Percentiles rank a stretch among this genome's conserved stretches.
phyloP scores from a whole-genome alignment of 1,140 invertebrate genomes.

The Polypedilum vanderplanki region DNA sequence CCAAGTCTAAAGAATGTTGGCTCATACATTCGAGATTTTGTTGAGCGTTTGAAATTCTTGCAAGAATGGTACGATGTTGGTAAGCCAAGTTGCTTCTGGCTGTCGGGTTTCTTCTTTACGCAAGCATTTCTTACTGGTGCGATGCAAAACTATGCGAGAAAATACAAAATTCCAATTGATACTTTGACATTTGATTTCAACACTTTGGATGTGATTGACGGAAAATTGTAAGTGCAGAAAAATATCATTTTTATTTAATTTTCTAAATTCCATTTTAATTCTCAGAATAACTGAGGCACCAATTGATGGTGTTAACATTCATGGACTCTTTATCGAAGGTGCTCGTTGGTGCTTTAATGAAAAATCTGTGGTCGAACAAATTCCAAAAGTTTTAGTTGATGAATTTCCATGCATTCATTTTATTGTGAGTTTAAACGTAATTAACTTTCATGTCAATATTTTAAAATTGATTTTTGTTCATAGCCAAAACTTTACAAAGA shows the following conservation, averaged over 20 bases:
- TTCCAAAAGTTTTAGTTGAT: conserved; percentile 75
- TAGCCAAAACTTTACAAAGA: conserved; percentile 49
- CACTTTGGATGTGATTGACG: conserved; percentile 49
- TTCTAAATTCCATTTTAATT: conserved; percentile 31
- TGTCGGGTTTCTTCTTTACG: conserved; percentile 91
- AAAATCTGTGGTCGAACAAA: conserved; percentile 62
- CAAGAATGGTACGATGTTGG: conserved; percentile 70
- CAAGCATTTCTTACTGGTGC: conserved; percentile 90
- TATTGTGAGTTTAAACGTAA: conserved; percentile 39
- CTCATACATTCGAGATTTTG: conserved; percentile 77
- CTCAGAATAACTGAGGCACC: conserved; percentile 44
- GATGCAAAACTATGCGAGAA: conserved; percentile 85
- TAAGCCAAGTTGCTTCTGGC: conserved; percentile 79
- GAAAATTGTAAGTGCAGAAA: conserved; percentile 58
- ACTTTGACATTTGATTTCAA: conserved; percentile 74
- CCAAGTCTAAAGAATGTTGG: conserved; percentile 84
- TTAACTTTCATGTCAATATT: background rate
- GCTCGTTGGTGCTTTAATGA: conserved; percentile 67
- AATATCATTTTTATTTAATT: conserved; percentile 54
- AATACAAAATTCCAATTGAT: conserved; percentile 82
- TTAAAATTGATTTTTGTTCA: background rate
- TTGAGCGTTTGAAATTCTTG: conserved; percentile 69
- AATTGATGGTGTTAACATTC: conserved; percentile 69
- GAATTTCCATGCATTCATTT: conserved; percentile 69
- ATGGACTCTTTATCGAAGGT: conserved; percentile 78